phyloP scores from a whole-genome alignment of 2,888 invertebrate species.

The Sepioteuthis lessoniana region DNA sequence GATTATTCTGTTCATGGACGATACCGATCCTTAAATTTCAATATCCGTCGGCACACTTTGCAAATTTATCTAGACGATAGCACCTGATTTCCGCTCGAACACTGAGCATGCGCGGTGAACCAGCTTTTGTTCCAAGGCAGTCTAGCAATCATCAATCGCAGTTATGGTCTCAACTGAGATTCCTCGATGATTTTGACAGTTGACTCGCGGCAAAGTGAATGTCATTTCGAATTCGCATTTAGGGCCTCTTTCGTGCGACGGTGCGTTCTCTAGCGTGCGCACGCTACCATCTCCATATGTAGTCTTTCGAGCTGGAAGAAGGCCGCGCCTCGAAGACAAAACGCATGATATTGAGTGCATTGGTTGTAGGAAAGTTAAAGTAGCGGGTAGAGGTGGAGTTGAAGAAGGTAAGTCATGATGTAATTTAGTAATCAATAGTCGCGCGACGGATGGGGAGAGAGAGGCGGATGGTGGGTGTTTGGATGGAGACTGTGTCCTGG shows the following conservation, averaged over 20 bases:
- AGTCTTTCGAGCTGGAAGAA: not conserved
- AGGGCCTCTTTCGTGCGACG: not conserved
- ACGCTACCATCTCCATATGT: not conserved
- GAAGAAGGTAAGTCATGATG: not conserved
- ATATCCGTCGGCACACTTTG: not conserved
- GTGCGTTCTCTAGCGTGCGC: not conserved
- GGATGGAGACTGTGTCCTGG: not conserved
- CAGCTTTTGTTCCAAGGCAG: not conserved
- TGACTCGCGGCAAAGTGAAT: constrained; percentile 33
- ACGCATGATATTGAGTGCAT: not conserved
- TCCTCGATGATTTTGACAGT: constrained; percentile 20
- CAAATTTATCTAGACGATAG: not conserved
- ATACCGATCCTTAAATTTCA: not conserved
- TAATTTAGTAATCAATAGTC: not conserved
- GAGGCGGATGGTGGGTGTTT: not conserved
- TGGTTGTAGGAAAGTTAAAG: not conserved
- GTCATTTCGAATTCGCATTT: not conserved
- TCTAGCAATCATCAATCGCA: not conserved
- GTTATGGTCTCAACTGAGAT: not conserved
- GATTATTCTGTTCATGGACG: not conserved
- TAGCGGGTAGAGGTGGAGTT: too few species aligned
- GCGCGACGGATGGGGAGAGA: not conserved
- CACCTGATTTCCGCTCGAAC: not conserved
- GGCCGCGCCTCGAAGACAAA: not conserved
- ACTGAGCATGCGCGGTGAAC: not conserved